These are phyloP conservation scores for Microctonus hyperodae DNA, from an alignment of 2,888 invertebrate species.

Conservation along the genomic window DNA sequence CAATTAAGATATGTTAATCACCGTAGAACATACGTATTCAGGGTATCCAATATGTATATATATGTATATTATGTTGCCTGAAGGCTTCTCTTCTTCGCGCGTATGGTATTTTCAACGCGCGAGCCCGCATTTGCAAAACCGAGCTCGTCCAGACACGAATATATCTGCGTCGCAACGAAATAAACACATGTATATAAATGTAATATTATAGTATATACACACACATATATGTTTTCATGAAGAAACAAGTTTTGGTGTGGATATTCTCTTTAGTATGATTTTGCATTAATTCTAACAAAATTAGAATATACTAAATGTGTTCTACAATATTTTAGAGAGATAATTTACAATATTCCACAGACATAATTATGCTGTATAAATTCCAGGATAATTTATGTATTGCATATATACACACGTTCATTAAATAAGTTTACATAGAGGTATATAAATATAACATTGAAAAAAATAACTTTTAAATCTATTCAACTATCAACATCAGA, in stretches of 20 bases:
- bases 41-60: slow-evolving; percentile 25
- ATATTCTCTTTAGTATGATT: neutral
- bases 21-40: slow-evolving; percentile 45
- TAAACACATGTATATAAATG: neutral
- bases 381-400: too few species aligned
- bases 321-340: neutral
- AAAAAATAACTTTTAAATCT: too few species aligned
- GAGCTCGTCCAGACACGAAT: slow-evolving; percentile 19
- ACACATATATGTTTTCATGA: neutral
- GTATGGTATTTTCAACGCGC: slow-evolving; percentile 13
- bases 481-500: too few species aligned
- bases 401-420: too few species aligned
- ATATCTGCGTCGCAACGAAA: slow-evolving; percentile 9
- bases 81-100: slow-evolving; percentile 9
- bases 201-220: neutral
- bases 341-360: slow-evolving; percentile 8
- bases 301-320: slow-evolving; percentile 22
- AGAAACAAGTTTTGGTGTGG: neutral
- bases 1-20: slow-evolving; percentile 58
- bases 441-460: too few species aligned
- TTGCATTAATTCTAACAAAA: slow-evolving; percentile 20
- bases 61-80: slow-evolving; percentile 10
- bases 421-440: too few species aligned
- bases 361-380: too few species aligned
- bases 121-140: slow-evolving; percentile 27